Evolutionary conservation across 1,140 invertebrate species (phyloP).

Genomic region (Drosophila ananassae): DNA sequence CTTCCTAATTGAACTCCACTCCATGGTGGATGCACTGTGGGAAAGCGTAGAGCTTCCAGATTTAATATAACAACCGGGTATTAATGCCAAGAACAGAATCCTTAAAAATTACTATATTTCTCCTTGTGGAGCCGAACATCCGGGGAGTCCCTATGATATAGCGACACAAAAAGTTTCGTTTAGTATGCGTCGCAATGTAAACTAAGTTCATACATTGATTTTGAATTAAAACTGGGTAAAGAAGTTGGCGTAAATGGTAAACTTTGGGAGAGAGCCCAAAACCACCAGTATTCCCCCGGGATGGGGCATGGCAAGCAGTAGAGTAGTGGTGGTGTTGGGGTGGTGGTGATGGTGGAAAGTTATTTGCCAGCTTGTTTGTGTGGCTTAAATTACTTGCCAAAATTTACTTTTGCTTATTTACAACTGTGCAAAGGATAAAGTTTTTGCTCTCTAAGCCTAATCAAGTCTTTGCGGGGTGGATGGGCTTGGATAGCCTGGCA

Average conservation of each 20-base stretch:
- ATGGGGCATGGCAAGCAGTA: not conserved
- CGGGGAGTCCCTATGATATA: constrained; percentile 3
- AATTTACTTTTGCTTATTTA: constrained; percentile 83
- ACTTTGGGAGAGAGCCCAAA: constrained; percentile 33
- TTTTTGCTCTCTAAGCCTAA: constrained; percentile 77
- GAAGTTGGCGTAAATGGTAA: constrained; percentile 73
- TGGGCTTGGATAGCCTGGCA: constrained; percentile 51
- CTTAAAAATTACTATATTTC: not conserved
- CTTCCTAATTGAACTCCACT: constrained; percentile 44
- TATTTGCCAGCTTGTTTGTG: constrained; percentile 82
- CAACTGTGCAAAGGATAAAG: constrained; percentile 82
- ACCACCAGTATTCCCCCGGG: constrained; percentile 17
- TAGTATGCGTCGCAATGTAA: constrained; percentile 72
- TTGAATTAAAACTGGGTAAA: constrained; percentile 82
- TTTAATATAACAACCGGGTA: not conserved
- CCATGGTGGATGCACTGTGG: constrained; percentile 16
- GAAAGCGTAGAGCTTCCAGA: not conserved
- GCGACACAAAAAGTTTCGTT: constrained; percentile 66
- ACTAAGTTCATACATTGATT: constrained; percentile 82
- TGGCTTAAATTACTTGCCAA: constrained; percentile 82
- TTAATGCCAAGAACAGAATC: not conserved
- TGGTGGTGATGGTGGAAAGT: constrained; percentile 56
- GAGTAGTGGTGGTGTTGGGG: not conserved
- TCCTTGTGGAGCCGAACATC: not conserved
- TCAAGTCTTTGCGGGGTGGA: constrained; percentile 67